Evolutionary conservation across 2,797 vertebrate species (phyloP).

Genomic region (Notolepis coatsorum): DNA sequence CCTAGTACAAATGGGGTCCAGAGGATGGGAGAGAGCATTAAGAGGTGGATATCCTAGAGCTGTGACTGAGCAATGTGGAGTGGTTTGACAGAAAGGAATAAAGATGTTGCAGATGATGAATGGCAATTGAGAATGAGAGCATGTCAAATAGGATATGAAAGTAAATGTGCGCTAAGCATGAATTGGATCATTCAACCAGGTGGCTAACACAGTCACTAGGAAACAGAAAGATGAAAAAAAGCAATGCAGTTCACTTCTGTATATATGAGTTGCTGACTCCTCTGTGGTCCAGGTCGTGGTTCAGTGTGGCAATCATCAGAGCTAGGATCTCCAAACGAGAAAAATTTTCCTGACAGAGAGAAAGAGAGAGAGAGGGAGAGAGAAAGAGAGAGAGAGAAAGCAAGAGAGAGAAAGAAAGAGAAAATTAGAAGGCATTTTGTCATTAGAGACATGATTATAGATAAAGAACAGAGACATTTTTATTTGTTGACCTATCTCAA

Average conservation of each 20-base stretch:
- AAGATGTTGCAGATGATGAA: neutral
- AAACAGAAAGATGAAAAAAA: neutral
- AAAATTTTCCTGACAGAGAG: constrained; percentile 78
- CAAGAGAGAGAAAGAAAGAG: too few relatives aligned
- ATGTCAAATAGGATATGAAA: too few relatives aligned
- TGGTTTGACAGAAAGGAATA: neutral
- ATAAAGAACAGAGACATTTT: too few relatives aligned
- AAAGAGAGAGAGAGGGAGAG: neutral
- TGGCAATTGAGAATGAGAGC: too few relatives aligned
- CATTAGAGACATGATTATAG: neutral
- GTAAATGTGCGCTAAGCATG: too few relatives aligned
- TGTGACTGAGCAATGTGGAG: neutral
- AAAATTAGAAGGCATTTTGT: neutral
- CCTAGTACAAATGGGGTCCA: too few relatives aligned
- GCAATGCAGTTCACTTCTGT: constrained; percentile 77
- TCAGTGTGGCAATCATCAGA: constrained; percentile 89
- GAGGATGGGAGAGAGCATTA: neutral
- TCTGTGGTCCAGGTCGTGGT: constrained; percentile 91
- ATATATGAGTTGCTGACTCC: constrained; percentile 92
- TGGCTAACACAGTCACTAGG: too few relatives aligned
- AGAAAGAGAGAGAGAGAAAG: neutral
- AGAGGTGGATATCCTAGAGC: neutral
- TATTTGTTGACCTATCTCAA: too few relatives aligned
- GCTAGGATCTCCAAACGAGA: constrained; percentile 86
- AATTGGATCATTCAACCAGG: too few relatives aligned